Percentiles rank a stretch among this genome's conserved stretches.
Evolutionary conservation across 2,797 vertebrate genomes (phyloP).

Genomic region (Acrossocheilus fasciatus): DNA sequence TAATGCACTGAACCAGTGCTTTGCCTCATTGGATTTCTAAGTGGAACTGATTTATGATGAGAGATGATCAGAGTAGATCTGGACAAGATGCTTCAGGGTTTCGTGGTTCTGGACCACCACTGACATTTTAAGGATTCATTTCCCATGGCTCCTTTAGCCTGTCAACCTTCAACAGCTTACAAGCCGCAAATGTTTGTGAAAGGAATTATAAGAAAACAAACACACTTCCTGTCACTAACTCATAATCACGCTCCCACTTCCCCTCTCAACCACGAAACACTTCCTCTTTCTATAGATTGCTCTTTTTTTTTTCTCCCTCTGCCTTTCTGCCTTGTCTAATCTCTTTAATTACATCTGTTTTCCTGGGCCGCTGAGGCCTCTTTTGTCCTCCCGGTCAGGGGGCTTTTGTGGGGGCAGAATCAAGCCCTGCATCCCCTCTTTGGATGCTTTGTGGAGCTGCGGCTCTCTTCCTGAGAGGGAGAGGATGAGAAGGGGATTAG

Average conservation of each 20-base stretch:
- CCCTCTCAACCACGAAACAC: slow-evolving; percentile 38
- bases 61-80: slow-evolving; percentile 57
- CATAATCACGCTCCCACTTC: slow-evolving; percentile 37
- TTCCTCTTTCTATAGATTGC: slow-evolving; percentile 49
- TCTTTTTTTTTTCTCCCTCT: slow-evolving; percentile 44
- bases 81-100: slow-evolving; percentile 58
- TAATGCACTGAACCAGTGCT: slow-evolving; percentile 61
- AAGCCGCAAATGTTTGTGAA: slow-evolving; percentile 34
- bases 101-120: slow-evolving; percentile 30
- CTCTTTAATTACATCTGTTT: slow-evolving; percentile 82
- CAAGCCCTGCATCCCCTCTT: slow-evolving; percentile 48
- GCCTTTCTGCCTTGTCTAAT: slow-evolving; percentile 70
- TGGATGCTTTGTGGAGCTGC: slow-evolving; percentile 60
- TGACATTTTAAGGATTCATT: slow-evolving; percentile 31
- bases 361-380: slow-evolving; percentile 71
- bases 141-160: slow-evolving; percentile 26
- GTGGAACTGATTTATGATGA: slow-evolving; percentile 58
- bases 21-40: slow-evolving; percentile 57
- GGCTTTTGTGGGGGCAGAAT: slow-evolving; percentile 69
- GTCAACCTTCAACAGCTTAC: slow-evolving; percentile 21
- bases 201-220: slow-evolving; percentile 40
- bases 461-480: slow-evolving; percentile 76
- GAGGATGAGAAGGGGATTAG: slow-evolving; percentile 84
- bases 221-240: slow-evolving; percentile 43
- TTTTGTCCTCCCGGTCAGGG: slow-evolving; percentile 78